Evolutionary conservation across 2,888 invertebrate species (phyloP).

Genomic region (Cordilura impudica): DNA sequence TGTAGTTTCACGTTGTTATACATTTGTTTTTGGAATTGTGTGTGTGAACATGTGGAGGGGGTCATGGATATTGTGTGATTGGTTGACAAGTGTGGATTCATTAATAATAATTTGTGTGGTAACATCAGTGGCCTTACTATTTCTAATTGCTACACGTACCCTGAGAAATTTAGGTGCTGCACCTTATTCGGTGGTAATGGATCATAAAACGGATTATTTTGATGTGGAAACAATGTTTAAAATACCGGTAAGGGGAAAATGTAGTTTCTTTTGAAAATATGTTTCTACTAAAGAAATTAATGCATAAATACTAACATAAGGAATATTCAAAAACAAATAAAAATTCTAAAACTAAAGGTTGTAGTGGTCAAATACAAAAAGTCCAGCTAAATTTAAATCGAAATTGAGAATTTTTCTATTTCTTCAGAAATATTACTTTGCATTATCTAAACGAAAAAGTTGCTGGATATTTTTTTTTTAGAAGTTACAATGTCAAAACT

Average conservation of each 20-base stretch:
- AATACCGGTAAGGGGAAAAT: slow-evolving; percentile 83
- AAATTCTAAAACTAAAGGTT: no score
- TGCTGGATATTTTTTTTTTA: no score
- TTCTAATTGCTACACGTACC: slow-evolving; percentile 84
- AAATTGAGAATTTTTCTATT: no score
- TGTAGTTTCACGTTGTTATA: slow-evolving; percentile 85
- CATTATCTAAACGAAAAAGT: no score
- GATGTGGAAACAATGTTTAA: slow-evolving; percentile 91
- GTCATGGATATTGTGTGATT: slow-evolving; percentile 86
- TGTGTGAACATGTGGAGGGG: slow-evolving; percentile 95
- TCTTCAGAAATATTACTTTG: no score
- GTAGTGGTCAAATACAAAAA: no score
- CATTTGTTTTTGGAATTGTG: slow-evolving; percentile 85
- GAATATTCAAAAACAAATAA: no score
- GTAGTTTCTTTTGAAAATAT: no score
- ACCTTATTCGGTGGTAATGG: slow-evolving; percentile 88
- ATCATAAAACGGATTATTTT: slow-evolving; percentile 88
- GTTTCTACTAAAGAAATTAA: no score
- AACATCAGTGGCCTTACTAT: slow-evolving; percentile 83
- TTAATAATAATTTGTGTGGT: slow-evolving; percentile 80
- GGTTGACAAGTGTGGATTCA: slow-evolving; percentile 82
- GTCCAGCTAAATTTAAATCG: no score
- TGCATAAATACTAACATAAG: no score
- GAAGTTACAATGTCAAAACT: no score
- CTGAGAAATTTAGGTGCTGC: slow-evolving; percentile 89